These are phyloP conservation scores for Gephyroberyx darwinii DNA, from an alignment of 2,797 vertebrate species.

Conservation along the genomic window DNA sequence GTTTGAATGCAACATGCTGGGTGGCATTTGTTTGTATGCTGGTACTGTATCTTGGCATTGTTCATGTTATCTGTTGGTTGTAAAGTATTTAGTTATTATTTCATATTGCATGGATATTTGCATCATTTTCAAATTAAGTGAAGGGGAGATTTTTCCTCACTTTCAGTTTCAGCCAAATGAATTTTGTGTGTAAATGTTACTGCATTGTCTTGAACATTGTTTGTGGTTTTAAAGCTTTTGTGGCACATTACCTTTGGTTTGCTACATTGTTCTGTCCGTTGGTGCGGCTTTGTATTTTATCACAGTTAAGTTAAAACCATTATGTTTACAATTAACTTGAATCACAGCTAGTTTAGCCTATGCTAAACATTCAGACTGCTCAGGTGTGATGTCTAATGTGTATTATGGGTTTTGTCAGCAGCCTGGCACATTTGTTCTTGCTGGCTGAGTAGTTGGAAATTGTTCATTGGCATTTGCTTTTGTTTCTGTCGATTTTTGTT, in stretches of 20 bases:
- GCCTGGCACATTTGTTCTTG: constrained; percentile 13
- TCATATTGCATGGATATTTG: constrained; percentile 6
- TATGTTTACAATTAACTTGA: constrained; percentile 29
- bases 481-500: constrained; percentile 3
- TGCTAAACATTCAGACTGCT: background rate
- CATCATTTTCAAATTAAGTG: background rate
- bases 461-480: constrained; percentile 1
- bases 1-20: background rate
- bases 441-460: background rate
- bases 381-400: background rate
- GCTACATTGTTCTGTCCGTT: constrained; percentile 12
- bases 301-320: constrained; percentile 2
- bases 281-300: background rate
- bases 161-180: background rate
- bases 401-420: constrained; percentile 24
- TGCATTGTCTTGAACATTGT: constrained; percentile 6
- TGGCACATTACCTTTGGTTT: constrained; percentile 23
- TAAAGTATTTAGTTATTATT: background rate
- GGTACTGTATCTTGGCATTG: background rate
- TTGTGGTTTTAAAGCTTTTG: background rate
- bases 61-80: background rate
- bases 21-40: background rate
- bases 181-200: background rate
- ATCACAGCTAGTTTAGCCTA: constrained; percentile 35
- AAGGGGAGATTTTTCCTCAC: background rate